Percentiles rank a stretch among this genome's conserved stretches.
Conservation (phyloP, 2,888 invertebrate genomes). For the Agapostemon virescens region DNA sequence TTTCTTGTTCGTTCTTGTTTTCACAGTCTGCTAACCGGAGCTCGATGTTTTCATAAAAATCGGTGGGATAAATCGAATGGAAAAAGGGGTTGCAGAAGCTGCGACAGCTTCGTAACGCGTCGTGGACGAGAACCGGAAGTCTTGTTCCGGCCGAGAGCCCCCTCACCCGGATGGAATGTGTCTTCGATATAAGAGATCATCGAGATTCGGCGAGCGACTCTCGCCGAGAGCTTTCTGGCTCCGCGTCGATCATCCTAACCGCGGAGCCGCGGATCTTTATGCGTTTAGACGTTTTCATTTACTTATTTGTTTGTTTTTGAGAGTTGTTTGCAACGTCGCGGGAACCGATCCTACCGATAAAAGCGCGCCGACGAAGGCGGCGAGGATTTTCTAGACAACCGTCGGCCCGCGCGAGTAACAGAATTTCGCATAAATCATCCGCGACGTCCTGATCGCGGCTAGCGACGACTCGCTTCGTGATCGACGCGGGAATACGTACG, state of each 20-base stretch:
- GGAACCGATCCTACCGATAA: background rate
- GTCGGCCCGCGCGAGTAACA: background rate
- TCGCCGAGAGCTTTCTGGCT: background rate
- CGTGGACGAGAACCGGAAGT: slow-evolving; percentile 59
- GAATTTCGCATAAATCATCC: background rate
- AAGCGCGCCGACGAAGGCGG: background rate
- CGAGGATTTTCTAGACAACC: background rate
- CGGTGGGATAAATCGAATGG: background rate
- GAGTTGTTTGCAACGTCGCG: background rate
- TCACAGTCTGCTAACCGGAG: background rate
- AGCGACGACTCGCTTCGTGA: background rate
- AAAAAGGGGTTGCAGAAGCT: background rate
- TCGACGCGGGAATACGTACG: slow-evolving; percentile 5
- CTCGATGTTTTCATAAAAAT: background rate
- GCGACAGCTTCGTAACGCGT: slow-evolving; percentile 16
- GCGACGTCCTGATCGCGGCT: background rate
- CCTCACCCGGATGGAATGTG: slow-evolving; percentile 65
- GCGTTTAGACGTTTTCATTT: background rate
- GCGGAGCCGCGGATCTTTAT: background rate
- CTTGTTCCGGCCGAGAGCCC: slow-evolving; percentile 50
- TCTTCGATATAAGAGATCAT: slow-evolving; percentile 56
- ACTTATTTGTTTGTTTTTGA: too few relatives aligned
- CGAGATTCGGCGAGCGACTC: slow-evolving; percentile 54
- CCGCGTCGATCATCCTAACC: background rate
- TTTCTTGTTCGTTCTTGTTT: too few relatives aligned